A percentile compares a stretch with the other conserved stretches of the same genome.
Conservation (phyloP, 2,797 vertebrate genomes). For the Gila robusta region DNA sequence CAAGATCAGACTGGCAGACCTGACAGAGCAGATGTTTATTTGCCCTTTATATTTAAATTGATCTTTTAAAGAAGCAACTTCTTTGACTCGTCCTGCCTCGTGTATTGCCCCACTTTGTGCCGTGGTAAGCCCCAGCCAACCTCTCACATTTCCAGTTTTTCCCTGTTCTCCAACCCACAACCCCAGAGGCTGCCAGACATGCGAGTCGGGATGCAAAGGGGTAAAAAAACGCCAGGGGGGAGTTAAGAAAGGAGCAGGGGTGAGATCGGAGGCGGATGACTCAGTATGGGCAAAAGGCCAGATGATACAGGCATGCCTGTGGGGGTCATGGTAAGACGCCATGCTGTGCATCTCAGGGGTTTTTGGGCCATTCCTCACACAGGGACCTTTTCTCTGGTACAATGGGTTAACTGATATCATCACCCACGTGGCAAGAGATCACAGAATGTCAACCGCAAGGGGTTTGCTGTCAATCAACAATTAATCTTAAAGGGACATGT, state of each 20-base stretch:
- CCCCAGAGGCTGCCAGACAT: slow-evolving; percentile 3
- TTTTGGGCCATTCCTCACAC: slow-evolving; percentile 73
- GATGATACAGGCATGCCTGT: slow-evolving; percentile 65
- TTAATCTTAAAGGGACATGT: slow-evolving; percentile 1
- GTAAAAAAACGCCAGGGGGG: slow-evolving; percentile 36
- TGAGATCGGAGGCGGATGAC: slow-evolving; percentile 46
- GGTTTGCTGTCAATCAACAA: slow-evolving; percentile 8
- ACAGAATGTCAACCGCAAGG: not conserved
- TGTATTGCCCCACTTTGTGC: slow-evolving; percentile 1
- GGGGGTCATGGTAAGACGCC: slow-evolving; percentile 64
- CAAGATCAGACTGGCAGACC: slow-evolving; percentile 6
- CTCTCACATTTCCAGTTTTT: slow-evolving; percentile 71
- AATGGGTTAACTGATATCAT: slow-evolving; percentile 70
- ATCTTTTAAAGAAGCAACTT: slow-evolving; percentile 38
- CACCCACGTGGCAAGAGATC: slow-evolving; percentile 12
- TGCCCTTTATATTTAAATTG: slow-evolving; percentile 45
- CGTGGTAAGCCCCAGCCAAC: slow-evolving; percentile 56
- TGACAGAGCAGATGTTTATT: slow-evolving; percentile 40
- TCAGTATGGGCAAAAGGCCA: slow-evolving; percentile 72
- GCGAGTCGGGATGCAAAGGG: slow-evolving; percentile 31
- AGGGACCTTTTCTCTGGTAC: slow-evolving; percentile 76
- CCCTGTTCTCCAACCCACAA: slow-evolving; percentile 43
- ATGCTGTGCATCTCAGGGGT: slow-evolving; percentile 73
- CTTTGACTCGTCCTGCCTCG: slow-evolving; percentile 5
- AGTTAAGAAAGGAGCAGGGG: slow-evolving; percentile 34